Conservation (phyloP, 2,797 vertebrate genomes). For the Enteromius mattozi region DNA sequence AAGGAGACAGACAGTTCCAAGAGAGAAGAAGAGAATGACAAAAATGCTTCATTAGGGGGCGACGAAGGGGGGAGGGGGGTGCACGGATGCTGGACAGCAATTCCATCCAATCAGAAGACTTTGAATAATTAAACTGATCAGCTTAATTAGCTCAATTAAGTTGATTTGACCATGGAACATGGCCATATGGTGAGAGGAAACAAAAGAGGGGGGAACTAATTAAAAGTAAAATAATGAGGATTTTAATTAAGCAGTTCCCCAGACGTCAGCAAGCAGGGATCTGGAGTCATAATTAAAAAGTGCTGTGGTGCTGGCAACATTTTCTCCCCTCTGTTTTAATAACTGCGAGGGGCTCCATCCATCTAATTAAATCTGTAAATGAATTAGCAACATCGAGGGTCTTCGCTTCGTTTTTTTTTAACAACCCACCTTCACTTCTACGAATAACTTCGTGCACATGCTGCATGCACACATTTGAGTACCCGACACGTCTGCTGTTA, state of each 20-base stretch:
- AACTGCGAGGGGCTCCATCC: constrained; percentile 83
- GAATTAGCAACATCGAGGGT: constrained; percentile 85
- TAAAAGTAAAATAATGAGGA: constrained; percentile 90
- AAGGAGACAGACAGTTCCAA: neutral
- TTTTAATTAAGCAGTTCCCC: constrained; percentile 88
- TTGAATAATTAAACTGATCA: constrained; percentile 91
- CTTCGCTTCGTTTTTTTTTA: constrained; percentile 74
- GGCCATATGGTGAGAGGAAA: constrained; percentile 86
- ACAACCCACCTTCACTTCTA: constrained; percentile 70
- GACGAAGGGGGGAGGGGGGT: constrained; percentile 43
- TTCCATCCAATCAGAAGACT: constrained; percentile 83
- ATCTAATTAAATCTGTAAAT: constrained; percentile 90
- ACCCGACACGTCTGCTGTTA: constrained; percentile 51
- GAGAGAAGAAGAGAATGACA: constrained; percentile 50
- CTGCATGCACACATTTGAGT: constrained; percentile 49
- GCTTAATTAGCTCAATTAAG: constrained; percentile 92
- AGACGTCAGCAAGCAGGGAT: constrained; percentile 84
- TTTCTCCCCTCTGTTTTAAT: constrained; percentile 79
- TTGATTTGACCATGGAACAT: constrained; percentile 89
- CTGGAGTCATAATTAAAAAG: constrained; percentile 87
- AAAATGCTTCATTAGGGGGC: constrained; percentile 59
- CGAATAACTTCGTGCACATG: constrained; percentile 63
- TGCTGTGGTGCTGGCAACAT: constrained; percentile 86
- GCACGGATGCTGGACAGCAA: constrained; percentile 51
- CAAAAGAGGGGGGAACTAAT: constrained; percentile 87